These are phyloP conservation scores for Stylophora pistillata DNA, from an alignment of 64 coral and sea anemone species.

Conservation along the genomic window DNA sequence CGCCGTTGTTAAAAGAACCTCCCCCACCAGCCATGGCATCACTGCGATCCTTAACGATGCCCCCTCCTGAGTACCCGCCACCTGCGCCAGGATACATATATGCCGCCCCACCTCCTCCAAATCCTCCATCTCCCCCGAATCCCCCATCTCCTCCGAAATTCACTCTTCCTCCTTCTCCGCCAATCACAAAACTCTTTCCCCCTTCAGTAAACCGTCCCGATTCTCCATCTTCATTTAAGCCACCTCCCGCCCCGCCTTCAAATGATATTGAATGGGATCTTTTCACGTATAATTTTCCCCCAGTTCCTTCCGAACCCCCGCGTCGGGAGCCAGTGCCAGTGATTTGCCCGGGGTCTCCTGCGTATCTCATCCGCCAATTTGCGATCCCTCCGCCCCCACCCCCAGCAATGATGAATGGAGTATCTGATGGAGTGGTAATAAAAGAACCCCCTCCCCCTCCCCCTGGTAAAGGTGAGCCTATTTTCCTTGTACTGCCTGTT, in stretches of 20 bases:
- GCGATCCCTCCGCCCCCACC: constrained; percentile 70
- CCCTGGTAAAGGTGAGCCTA: constrained; percentile 7
- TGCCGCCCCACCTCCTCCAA: constrained; percentile 68
- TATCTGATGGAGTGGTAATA: constrained; percentile 24
- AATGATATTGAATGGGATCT: neutral
- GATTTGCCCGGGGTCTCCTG: constrained; percentile 52
- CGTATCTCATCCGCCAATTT: neutral
- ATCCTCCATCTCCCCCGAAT: constrained; percentile 71
- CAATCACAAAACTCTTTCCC: constrained; percentile 43
- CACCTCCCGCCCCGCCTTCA: constrained; percentile 46
- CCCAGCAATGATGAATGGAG: constrained; percentile 59
- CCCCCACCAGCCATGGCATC: constrained; percentile 62
- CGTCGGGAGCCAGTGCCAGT: constrained; percentile 18
- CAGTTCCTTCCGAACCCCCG: constrained; percentile 11
- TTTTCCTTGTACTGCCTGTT: neutral
- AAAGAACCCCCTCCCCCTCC: constrained; percentile 78
- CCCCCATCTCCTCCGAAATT: neutral
- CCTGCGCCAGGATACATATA: constrained; percentile 43
- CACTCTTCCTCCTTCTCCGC: constrained; percentile 42
- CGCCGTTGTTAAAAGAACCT: constrained; percentile 58
- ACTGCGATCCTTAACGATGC: constrained; percentile 23
- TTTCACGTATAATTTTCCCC: constrained; percentile 11
- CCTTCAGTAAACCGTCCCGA: neutral
- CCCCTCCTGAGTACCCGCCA: constrained; percentile 70
- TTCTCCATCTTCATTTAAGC: constrained; percentile 40